A percentile compares a stretch with the other conserved stretches of the same genome.
phyloP scores from a whole-genome alignment of 2,113 vertebrate genomes.

The Lichenostomus cassidix region DNA sequence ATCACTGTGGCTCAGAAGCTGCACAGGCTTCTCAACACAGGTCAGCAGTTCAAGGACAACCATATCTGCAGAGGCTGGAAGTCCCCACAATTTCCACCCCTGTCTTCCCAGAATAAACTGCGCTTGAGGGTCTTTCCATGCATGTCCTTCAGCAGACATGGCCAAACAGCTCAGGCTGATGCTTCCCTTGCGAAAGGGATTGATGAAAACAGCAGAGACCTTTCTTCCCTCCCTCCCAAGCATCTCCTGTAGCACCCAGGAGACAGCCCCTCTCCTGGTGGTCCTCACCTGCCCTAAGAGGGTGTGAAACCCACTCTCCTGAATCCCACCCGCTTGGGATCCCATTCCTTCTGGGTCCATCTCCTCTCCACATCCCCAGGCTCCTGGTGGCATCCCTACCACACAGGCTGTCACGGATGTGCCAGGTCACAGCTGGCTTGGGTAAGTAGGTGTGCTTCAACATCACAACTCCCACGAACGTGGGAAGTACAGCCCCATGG shows the following conservation, averaged over 20 bases:
- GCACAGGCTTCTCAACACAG: background rate
- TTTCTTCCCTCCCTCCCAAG: background rate
- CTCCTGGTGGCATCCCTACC: background rate
- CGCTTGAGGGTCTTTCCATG: background rate
- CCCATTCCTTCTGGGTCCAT: background rate
- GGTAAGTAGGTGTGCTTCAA: background rate
- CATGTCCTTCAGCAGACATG: background rate
- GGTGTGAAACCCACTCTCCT: background rate
- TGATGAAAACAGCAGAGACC: background rate
- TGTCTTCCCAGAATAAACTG: background rate
- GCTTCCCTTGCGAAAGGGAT: background rate
- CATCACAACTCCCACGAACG: background rate
- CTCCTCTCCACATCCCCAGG: background rate
- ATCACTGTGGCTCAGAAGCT: background rate
- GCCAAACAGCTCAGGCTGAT: background rate
- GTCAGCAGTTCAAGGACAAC: background rate
- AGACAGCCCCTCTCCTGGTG: background rate
- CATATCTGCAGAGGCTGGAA: background rate
- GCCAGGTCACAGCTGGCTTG: background rate
- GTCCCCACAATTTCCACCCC: background rate
- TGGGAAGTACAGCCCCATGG: background rate
- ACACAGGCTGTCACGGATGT: background rate
- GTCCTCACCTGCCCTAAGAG: background rate
- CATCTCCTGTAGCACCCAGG: background rate
- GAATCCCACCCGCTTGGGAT: background rate